phyloP scores from a whole-genome alignment of 2,888 invertebrate species.

The Galerucella pusilla region DNA sequence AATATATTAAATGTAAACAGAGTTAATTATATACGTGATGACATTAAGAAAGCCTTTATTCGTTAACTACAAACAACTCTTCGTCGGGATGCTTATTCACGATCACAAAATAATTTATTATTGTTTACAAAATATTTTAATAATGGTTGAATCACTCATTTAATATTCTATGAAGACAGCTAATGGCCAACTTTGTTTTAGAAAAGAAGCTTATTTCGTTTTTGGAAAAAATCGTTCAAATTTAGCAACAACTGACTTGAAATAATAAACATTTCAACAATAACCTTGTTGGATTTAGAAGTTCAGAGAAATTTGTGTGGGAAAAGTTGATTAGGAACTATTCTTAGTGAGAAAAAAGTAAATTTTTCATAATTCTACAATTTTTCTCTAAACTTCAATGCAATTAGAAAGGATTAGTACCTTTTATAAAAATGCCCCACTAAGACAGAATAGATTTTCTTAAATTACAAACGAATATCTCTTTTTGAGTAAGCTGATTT shows the following conservation, averaged over 20 bases:
- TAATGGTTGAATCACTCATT: background rate
- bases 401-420: background rate
- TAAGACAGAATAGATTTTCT: background rate
- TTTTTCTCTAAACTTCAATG: background rate
- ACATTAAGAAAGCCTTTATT: constrained; percentile 30
- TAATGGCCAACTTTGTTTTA: no score
- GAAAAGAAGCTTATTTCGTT: no score
- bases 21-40: constrained; percentile 44
- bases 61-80: constrained; percentile 8
- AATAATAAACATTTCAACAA: no score
- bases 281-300: no score
- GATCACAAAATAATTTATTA: constrained; percentile 38
- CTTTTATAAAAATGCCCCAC: background rate
- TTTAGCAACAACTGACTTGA: no score
- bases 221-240: no score
- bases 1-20: constrained; percentile 43
- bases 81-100: constrained; percentile 28
- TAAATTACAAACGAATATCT: background rate
- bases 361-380: background rate
- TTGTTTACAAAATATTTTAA: constrained; percentile 16
- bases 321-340: no score
- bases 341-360: no score
- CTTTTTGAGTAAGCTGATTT: constrained; percentile 4
- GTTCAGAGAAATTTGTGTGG: no score
- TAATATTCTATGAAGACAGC: background rate